A percentile compares a stretch with the other conserved stretches of the same genome.
phyloP scores from a whole-genome alignment of 2,113 vertebrate genomes.

The Myodes glareolus region DNA sequence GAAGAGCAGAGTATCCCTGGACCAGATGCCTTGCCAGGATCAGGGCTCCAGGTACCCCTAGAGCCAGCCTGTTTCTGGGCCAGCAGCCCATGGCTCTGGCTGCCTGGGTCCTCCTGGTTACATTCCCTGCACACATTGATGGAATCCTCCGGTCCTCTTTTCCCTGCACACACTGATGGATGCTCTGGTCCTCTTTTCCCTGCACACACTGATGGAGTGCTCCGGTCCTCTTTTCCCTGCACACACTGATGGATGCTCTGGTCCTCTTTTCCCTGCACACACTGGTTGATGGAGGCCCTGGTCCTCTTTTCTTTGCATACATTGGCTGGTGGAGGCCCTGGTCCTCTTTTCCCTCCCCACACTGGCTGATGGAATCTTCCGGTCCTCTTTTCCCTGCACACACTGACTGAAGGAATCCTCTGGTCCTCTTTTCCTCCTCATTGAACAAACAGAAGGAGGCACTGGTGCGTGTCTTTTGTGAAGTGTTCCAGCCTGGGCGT shows the following conservation, averaged over 20 bases:
- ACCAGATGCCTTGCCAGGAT: not conserved
- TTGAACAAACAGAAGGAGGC: not conserved
- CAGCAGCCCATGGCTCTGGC: not conserved
- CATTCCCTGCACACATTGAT: too few species aligned
- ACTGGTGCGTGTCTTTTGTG: not conserved
- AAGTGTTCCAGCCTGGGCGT: fast-evolving
- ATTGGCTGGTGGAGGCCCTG: too few species aligned
- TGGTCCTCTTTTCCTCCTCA: not conserved
- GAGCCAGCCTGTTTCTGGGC: not conserved
- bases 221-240: too few species aligned
- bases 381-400: too few species aligned
- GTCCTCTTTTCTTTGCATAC: too few species aligned
- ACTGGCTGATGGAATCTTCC: fast-evolving
- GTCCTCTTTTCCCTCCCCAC: too few species aligned
- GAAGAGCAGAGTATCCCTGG: fast-evolving
- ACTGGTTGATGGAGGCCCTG: fast-evolving
- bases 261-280: too few species aligned
- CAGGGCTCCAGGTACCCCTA: not conserved
- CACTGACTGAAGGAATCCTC: not conserved
- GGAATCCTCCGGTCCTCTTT: fast-evolving
- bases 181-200: too few species aligned
- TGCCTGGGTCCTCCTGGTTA: fast-evolving
- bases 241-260: too few species aligned
- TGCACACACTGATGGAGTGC: fast-evolving
- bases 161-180: too few species aligned